Percentiles rank a stretch among this genome's conserved stretches.
phyloP scores from a whole-genome alignment of 2,113 vertebrate species.

The Machaerirhynchus nigripectus region DNA sequence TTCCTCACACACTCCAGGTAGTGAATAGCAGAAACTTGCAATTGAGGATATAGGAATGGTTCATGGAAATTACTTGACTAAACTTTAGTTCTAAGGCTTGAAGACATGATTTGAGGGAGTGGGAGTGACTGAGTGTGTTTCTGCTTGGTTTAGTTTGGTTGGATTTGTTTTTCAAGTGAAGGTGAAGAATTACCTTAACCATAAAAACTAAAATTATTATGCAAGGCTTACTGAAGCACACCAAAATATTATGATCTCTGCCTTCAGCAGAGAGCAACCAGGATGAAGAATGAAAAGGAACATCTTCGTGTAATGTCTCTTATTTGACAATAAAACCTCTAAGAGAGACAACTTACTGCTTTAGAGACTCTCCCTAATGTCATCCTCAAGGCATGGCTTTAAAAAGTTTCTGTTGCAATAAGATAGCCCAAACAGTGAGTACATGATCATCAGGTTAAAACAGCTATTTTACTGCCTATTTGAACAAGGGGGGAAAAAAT shows the following conservation, averaged over 20 bases:
- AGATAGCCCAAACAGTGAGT: neutral
- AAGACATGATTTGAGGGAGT: neutral
- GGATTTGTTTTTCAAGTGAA: neutral
- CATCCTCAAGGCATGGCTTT: neutral
- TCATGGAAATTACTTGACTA: neutral
- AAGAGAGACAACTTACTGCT: neutral
- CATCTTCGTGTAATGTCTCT: neutral
- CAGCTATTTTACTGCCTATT: neutral
- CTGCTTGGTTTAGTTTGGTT: neutral
- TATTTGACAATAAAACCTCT: neutral
- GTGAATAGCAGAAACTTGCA: neutral
- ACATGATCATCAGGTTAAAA: neutral
- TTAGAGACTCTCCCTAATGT: neutral
- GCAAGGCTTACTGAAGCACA: neutral
- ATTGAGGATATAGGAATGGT: neutral
- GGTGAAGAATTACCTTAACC: neutral
- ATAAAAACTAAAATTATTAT: neutral
- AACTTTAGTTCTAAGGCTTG: neutral
- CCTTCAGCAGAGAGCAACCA: neutral
- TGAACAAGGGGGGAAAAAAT: rapidly evolving
- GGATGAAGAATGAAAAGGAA: neutral
- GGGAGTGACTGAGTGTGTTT: neutral
- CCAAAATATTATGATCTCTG: neutral
- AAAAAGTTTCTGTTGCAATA: neutral
- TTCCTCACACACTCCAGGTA: neutral